Conservation (phyloP, 2,888 invertebrate genomes). For the Agrochola macilenta region DNA sequence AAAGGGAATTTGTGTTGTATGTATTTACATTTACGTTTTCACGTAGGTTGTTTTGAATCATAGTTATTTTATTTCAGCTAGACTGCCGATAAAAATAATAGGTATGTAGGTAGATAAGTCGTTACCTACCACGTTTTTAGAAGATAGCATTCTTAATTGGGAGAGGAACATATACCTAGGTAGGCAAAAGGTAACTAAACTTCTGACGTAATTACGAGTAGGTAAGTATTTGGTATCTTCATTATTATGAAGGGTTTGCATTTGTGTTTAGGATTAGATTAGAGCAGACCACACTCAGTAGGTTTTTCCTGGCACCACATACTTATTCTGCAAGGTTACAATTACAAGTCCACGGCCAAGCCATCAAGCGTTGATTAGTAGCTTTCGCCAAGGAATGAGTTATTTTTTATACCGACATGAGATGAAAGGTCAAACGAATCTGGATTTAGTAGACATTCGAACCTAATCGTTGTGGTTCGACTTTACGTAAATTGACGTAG, state of each 20-base stretch:
- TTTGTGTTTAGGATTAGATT: neutral
- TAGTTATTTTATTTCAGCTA: constrained; percentile 40
- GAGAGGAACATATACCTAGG: neutral
- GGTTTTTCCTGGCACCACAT: neutral
- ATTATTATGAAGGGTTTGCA: neutral
- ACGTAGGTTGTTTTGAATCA: constrained; percentile 66
- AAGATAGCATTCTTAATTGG: neutral
- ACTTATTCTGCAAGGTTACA: constrained; percentile 1
- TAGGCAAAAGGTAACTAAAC: neutral
- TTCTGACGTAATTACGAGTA: neutral
- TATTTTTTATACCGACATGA: neutral
- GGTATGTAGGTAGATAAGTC: neutral
- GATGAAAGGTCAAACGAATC: neutral
- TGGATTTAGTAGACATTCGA: neutral
- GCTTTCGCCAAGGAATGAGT: neutral
- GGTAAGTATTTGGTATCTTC: neutral
- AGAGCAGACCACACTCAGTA: neutral
- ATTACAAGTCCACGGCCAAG: neutral
- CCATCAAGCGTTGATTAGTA: neutral
- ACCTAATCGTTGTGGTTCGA: neutral
- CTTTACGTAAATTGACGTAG: too few species aligned
- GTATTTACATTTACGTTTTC: constrained; percentile 45
- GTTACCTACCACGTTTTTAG: neutral
- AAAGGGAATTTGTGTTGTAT: constrained; percentile 64
- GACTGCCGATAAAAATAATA: constrained; percentile 19